phyloP scores from a whole-genome alignment of 2,797 vertebrate genomes.

The Malacoraja senta region DNA sequence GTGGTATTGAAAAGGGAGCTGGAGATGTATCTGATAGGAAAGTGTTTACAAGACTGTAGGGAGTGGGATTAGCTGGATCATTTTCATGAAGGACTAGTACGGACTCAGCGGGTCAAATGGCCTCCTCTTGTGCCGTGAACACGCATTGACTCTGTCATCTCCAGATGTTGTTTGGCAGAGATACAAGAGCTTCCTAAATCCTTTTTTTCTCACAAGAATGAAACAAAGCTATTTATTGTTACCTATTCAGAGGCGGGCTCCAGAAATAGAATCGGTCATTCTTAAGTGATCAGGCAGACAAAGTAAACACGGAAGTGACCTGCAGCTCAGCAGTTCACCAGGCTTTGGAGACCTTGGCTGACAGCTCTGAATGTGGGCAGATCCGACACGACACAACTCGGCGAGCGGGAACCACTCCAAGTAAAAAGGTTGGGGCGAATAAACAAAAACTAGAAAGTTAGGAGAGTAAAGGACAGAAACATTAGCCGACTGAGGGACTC shows the following conservation, averaged over 20 bases:
- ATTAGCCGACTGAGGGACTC: neutral
- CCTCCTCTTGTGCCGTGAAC: neutral
- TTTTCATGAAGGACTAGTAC: too few relatives aligned
- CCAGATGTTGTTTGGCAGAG: neutral
- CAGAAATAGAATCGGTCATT: neutral
- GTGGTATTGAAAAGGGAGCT: too few relatives aligned
- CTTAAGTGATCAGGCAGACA: neutral
- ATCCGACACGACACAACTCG: neutral
- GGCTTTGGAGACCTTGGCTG: neutral
- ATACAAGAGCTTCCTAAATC: neutral
- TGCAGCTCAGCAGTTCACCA: neutral
- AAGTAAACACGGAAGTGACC: neutral
- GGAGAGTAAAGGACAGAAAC: too few relatives aligned
- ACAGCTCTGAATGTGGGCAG: neutral
- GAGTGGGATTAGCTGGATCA: too few relatives aligned
- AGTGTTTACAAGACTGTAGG: too few relatives aligned
- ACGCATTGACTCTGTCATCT: neutral
- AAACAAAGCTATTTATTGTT: conserved; percentile 20
- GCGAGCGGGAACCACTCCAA: neutral
- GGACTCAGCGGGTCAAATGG: too few relatives aligned
- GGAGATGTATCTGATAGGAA: too few relatives aligned
- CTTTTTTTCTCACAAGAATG: neutral
- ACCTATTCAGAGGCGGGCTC: too few relatives aligned
- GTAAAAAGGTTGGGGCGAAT: neutral
- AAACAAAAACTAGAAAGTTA: neutral